phyloP scores from a whole-genome alignment of 2,113 vertebrate genomes.

The Scytalopus superciliaris region DNA sequence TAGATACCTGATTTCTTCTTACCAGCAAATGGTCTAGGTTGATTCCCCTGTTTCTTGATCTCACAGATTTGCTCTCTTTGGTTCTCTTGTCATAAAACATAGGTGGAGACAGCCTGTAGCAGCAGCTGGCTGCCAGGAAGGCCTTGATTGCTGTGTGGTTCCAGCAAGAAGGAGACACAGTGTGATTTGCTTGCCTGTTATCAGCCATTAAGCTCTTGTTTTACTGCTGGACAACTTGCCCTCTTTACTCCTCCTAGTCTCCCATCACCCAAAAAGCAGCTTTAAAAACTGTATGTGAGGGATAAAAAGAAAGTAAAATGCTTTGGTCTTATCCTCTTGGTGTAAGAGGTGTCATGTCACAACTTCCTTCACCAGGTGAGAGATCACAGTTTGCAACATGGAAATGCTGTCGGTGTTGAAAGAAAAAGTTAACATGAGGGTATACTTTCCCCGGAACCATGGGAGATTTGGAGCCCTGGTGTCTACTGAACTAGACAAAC shows the following conservation, averaged over 20 bases:
- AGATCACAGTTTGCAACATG: not conserved
- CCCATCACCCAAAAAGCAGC: not conserved
- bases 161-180: not conserved
- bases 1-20: not conserved
- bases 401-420: not conserved
- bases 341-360: not conserved
- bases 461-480: not conserved
- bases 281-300: not conserved
- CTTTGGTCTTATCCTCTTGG: not conserved
- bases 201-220: not conserved
- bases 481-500: not conserved
- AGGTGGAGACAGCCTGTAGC: not conserved
- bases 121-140: not conserved
- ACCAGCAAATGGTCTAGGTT: not conserved
- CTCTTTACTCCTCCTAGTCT: not conserved
- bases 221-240: not conserved
- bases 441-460: not conserved
- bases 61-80: not conserved
- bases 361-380: not conserved
- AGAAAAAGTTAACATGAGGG: not conserved
- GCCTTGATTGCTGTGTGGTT: not conserved
- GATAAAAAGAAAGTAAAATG: not conserved
- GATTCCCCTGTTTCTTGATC: not conserved
- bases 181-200: not conserved
- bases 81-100: not conserved